Conservation (phyloP, 2,113 vertebrate species). For the Herpailurus yagouaroundi region DNA sequence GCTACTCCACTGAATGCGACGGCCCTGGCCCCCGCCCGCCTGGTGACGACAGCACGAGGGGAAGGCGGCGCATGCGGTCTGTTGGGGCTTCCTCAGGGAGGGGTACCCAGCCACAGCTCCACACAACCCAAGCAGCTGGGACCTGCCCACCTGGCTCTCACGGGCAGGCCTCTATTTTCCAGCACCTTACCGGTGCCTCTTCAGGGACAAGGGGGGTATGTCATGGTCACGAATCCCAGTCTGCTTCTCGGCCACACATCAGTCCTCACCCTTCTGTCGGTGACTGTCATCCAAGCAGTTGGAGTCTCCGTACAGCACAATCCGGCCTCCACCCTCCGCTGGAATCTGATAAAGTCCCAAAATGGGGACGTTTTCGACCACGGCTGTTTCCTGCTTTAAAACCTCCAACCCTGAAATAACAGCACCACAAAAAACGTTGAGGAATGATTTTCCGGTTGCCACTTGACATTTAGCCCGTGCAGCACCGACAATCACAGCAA, state of each 20-base stretch:
- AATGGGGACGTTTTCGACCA: slow-evolving; percentile 95
- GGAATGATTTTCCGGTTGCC: background rate
- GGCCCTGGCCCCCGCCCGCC: background rate
- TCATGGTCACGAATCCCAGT: background rate
- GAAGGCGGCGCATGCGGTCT: background rate
- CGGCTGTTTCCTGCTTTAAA: slow-evolving; percentile 95
- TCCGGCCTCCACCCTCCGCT: slow-evolving; percentile 93
- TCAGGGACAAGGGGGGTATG: background rate
- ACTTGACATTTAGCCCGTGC: background rate
- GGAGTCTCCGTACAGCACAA: slow-evolving; percentile 96
- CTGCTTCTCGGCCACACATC: background rate
- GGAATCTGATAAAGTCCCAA: slow-evolving; percentile 96
- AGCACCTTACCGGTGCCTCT: background rate
- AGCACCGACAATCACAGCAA: background rate
- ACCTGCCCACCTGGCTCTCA: no score
- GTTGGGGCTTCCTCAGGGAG: background rate
- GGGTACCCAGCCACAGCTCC: background rate
- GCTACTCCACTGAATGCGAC: accelerated
- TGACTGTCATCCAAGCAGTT: slow-evolving; percentile 99
- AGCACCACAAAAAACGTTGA: background rate
- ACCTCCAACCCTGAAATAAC: slow-evolving; percentile 93
- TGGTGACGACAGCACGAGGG: background rate
- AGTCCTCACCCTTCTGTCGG: slow-evolving; percentile 93
- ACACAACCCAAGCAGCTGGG: background rate
- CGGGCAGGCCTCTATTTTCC: background rate